Base-by-base conservation (phyloP, 2,888 invertebrate genomes). In the Pachydiplax longipennis region DNA sequence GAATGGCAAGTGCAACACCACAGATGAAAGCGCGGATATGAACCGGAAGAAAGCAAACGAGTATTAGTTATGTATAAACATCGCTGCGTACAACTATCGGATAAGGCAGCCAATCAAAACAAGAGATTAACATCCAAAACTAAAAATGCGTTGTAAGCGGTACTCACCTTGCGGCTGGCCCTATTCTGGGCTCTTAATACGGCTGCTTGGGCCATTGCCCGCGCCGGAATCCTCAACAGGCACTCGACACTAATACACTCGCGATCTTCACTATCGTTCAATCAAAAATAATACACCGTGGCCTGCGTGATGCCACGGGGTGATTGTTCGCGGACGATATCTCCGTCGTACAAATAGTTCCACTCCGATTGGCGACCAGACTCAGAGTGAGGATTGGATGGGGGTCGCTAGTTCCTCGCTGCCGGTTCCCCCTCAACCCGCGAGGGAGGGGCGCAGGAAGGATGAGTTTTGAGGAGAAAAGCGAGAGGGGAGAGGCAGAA, bases 141-240 rank as follows among this genome's bases (percentile, higher is more conserved):
- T 1, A 73, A 73, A 31, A 13, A 25, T 5, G 31, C 73, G 44
- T 22, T 40, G 73, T 3, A 12, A 58, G 40, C 22, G 90, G 80
- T n/a, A 31, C 91, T 92, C 92, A 93, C 93, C 93, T 93, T 93
- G 48, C 92, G 92, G 80, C 92, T 92, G 53, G 93, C 93, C 91
- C 93, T 91, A 91, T 93, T 93, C 90, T 93, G 93, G 82, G 93
- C 93, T 87, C 93, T 92, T 58, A 93, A 91, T 18, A 93, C 93
- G 61, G 93, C 93, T 31, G 93, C 93, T 91, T 93, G 93, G 31
- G 93, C 93, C 93, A 93, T 93, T 93, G 93, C 93, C 65, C 81
- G 40, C 83, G 83, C 83, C 83, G 83, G 35, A 25, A 58, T 61
- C 87, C 35, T 61, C 87, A 18, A 35, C 37, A n/a, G 40, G 5